Evolutionary conservation across 2,113 vertebrate species (phyloP), one percentile per base, ranked within the genome.

Genomic region (Epinephelus fuscoguttatus): DNA sequence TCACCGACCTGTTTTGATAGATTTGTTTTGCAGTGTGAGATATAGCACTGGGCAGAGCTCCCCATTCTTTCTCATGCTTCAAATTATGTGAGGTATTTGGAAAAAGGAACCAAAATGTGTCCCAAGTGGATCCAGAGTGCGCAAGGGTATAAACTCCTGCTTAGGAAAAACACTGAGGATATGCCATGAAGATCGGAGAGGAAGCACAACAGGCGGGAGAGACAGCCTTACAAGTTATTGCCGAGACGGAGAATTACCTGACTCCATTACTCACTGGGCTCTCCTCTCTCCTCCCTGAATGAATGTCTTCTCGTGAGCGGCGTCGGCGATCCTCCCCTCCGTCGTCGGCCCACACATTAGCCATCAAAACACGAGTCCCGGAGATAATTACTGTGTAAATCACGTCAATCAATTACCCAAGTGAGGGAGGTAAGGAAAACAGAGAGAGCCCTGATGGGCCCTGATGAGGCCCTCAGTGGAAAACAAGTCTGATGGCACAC

Each of bases 31-130:
- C 62, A 57, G 74, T 14, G 66, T n/a, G 59, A 71, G 75, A 84
- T 72, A 84, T 40, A 66, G 78, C 72, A n/a, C 80, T 11, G 83
- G 81, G 79, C 79, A 86, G 67, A 80, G 50, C 75, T 76, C 74
- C 74, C 55, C 42, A 14, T 80, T 82, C 69, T 84, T 57, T 66
- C 57, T 57, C 75, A 78, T 82, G 82, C 86, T 78, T 86, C 70
- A 59, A 84, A 81, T 88, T 85, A 91, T 86, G 81, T 10, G 50
- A 75, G 80, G 82, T 68, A 89, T 90, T 89, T 84, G 86, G 90
- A 85, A 86, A 84, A 86, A 52, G 66, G 66, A 79, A 70, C 25
- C 57, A 27, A 86, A 91, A 85, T 73, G 85, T 80, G 74, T 90
- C 87, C 84, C 88, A 37, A 27, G 80, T 80, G 87, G 76, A 84